Percentiles rank a stretch among this genome's conserved stretches.
Evolutionary conservation across 2,888 invertebrate species (phyloP).

Genomic region (Reticulitermes lucifugus): DNA sequence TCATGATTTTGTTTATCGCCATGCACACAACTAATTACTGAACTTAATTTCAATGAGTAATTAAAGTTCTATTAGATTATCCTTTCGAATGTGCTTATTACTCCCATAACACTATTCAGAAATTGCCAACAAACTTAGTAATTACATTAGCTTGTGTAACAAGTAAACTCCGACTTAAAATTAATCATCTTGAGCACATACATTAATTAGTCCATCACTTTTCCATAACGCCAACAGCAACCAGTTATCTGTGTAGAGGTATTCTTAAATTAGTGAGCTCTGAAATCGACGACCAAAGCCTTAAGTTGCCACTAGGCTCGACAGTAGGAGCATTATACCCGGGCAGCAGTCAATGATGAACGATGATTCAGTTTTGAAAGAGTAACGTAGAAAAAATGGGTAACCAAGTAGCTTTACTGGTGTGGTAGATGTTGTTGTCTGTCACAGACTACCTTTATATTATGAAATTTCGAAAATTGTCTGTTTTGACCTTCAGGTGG

Average conservation of each 20-base stretch:
- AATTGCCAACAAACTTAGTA: background rate
- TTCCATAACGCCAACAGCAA: background rate
- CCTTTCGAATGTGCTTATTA: background rate
- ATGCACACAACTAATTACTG: background rate
- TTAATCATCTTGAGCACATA: background rate
- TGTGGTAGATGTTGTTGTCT: too few relatives aligned
- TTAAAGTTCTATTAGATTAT: background rate
- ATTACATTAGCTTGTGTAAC: background rate
- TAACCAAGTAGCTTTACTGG: too few relatives aligned
- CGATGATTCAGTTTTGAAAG: too few relatives aligned
- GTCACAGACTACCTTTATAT: too few relatives aligned
- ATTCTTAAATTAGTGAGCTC: background rate
- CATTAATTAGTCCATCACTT: background rate
- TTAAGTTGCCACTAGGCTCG: too few relatives aligned
- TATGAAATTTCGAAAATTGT: too few relatives aligned
- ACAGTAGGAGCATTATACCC: too few relatives aligned
- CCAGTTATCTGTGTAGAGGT: background rate
- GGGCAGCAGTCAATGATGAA: too few relatives aligned
- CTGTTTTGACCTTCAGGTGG: too few relatives aligned
- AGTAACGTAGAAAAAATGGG: too few relatives aligned
- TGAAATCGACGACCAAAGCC: background rate
- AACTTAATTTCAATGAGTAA: background rate
- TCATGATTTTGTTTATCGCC: background rate
- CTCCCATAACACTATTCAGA: background rate
- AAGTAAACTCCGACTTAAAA: background rate